Evolutionary conservation across 1,140 invertebrate genomes (phyloP).

Genomic region (Heliconius hewitsoni): DNA sequence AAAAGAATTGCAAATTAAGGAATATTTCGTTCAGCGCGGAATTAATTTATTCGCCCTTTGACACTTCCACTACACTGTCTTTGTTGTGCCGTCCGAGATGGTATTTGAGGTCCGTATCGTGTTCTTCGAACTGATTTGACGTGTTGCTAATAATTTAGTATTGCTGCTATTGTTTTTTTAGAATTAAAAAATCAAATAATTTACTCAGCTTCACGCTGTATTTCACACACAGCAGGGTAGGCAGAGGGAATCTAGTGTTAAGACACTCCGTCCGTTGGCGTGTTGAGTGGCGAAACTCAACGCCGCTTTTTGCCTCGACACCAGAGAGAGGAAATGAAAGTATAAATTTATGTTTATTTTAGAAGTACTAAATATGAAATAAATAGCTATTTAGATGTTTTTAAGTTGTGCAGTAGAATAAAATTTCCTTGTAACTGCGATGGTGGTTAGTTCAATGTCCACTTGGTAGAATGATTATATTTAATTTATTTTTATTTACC

Average conservation of each 20-base stretch:
- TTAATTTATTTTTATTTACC: too few relatives aligned
- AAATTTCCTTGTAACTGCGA: too few relatives aligned
- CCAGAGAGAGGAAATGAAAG: too few relatives aligned
- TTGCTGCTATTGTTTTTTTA: background rate
- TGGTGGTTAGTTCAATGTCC: too few relatives aligned
- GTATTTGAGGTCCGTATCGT: background rate
- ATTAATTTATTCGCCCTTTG: slow-evolving; percentile 14
- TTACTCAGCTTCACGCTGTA: too few relatives aligned
- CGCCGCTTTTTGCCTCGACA: too few relatives aligned
- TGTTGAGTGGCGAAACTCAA: too few relatives aligned
- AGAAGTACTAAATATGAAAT: background rate
- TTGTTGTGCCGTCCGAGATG: background rate
- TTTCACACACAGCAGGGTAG: too few relatives aligned
- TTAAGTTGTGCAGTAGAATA: too few relatives aligned
- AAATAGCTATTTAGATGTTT: background rate
- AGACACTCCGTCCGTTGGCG: too few relatives aligned
- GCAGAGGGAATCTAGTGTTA: too few relatives aligned
- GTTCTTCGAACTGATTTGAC: background rate
- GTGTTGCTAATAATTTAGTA: background rate
- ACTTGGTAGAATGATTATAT: too few relatives aligned
- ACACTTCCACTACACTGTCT: background rate
- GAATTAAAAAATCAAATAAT: background rate
- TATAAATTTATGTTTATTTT: background rate
- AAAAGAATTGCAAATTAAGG: slow-evolving; percentile 29
- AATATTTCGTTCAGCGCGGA: slow-evolving; percentile 13